These are phyloP conservation scores for Drosophila santomea DNA, from an alignment of 1,140 invertebrate genomes.

Conservation along the genomic window DNA sequence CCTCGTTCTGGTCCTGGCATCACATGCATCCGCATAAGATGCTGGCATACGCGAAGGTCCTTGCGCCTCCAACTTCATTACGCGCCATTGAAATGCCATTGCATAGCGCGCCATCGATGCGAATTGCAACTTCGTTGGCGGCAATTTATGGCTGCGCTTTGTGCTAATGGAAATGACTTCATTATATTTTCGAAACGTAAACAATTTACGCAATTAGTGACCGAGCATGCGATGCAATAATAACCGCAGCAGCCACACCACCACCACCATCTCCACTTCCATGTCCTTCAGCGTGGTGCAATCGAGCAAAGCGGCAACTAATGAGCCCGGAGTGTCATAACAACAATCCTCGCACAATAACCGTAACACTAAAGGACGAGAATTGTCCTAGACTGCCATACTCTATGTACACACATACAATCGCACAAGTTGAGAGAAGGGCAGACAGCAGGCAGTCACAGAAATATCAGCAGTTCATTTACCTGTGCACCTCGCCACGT, in stretches of 20 bases:
- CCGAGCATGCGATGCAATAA: constrained; percentile 59
- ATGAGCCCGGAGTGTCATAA: constrained; percentile 79
- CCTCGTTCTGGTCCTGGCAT: neutral
- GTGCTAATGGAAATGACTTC: constrained; percentile 80
- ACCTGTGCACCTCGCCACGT: constrained; percentile 53
- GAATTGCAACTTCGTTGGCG: constrained; percentile 36
- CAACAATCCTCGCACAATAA: constrained; percentile 61
- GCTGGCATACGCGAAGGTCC: neutral
- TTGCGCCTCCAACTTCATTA: constrained; percentile 32
- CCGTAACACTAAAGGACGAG: constrained; percentile 58
- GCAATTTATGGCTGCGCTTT: constrained; percentile 70
- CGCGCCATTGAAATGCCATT: constrained; percentile 47
- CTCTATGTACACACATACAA: constrained; percentile 16
- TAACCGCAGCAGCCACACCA: constrained; percentile 18
- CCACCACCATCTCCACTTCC: constrained; percentile 4
- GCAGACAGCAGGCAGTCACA: constrained; percentile 13
- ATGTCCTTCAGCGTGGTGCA: constrained; percentile 25
- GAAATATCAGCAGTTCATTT: constrained; percentile 70
- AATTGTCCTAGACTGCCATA: constrained; percentile 46
- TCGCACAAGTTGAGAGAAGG: neutral
- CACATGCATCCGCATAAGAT: constrained; percentile 18
- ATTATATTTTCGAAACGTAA: constrained; percentile 81
- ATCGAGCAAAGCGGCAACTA: constrained; percentile 77
- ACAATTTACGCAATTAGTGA: constrained; percentile 82
- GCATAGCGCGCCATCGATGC: constrained; percentile 5